Percentiles rank a stretch among this genome's conserved stretches.
Evolutionary conservation across 2,888 invertebrate species (phyloP).

Genomic region (Aethes cnicana): DNA sequence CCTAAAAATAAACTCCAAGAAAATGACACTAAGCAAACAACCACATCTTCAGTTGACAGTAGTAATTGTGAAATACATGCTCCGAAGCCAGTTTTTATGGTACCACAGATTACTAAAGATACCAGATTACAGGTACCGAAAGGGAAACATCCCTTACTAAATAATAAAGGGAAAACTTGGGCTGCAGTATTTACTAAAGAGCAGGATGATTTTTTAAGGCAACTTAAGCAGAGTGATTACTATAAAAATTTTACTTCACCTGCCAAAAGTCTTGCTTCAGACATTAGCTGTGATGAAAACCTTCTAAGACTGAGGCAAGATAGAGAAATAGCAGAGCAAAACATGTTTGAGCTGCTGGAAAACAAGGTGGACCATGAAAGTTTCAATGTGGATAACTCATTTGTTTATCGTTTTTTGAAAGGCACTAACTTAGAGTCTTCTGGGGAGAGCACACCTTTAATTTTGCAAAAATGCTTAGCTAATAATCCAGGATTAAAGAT

Average conservation of each 20-base stretch:
- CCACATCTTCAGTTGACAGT: conserved; percentile 13
- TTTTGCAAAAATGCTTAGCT: conserved; percentile 66
- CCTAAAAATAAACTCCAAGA: conserved; percentile 5
- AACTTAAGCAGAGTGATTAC: conserved; percentile 72
- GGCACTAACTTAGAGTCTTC: conserved; percentile 60
- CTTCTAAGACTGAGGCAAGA: conserved; percentile 53
- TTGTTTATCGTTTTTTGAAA: conserved; percentile 79
- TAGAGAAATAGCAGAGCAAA: conserved; percentile 84
- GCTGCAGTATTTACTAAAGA: conserved; percentile 70
- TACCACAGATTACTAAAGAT: conserved; percentile 16
- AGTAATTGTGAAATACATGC: conserved; percentile 28
- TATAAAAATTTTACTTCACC: conserved; percentile 73
- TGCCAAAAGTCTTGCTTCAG: conserved; percentile 62
- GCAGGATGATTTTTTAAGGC: conserved; percentile 70
- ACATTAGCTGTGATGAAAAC: conserved; percentile 62
- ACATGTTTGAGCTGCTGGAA: conserved; percentile 90
- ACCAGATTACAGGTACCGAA: conserved; percentile 44
- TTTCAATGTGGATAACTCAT: conserved; percentile 86
- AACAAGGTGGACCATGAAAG: conserved; percentile 87
- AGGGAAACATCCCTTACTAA: conserved; percentile 68
- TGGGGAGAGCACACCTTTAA: conserved; percentile 70
- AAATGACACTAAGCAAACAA: conserved; percentile 2
- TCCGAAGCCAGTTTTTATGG: conserved; percentile 9
- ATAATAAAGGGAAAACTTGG: conserved; percentile 71
- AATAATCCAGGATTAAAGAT: conserved; percentile 63